Evolutionary conservation across 2,113 vertebrate genomes (phyloP).

Genomic region (Oncorhynchus kisutch): DNA sequence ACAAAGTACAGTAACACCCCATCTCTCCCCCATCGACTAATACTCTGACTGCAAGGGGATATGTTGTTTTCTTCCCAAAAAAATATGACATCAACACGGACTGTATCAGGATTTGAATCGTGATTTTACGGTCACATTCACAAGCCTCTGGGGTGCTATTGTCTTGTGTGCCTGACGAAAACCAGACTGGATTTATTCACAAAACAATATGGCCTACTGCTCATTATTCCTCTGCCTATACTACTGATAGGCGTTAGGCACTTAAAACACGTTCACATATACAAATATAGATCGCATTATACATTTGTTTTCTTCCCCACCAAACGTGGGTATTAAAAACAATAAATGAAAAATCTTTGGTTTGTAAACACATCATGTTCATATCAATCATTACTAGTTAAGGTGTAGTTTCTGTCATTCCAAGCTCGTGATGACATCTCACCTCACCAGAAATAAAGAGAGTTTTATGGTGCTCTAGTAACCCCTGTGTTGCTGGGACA

Average conservation of each 20-base stretch:
- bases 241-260: conserved; percentile 86
- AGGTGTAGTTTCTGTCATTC: conserved; percentile 39
- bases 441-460: conserved; percentile 35
- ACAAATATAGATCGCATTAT: conserved; percentile 84
- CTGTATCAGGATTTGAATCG: conserved; percentile 61
- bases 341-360: conserved; percentile 83
- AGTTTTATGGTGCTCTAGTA: conserved; percentile 21
- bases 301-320: conserved; percentile 53
- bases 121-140: conserved; percentile 85
- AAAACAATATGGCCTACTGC: conserved; percentile 71
- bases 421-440: conserved; percentile 32
- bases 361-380: conserved; percentile 80
- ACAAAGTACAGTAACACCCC: conserved; percentile 66
- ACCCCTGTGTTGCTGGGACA: conserved; percentile 21
- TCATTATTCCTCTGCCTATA: conserved; percentile 43
- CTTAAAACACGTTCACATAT: conserved; percentile 88
- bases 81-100: conserved; percentile 66
- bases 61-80: conserved; percentile 36
- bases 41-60: neutral
- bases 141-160: conserved; percentile 78
- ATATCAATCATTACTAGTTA: conserved; percentile 36
- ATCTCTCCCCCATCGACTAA: neutral
- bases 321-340: conserved; percentile 73
- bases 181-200: conserved; percentile 75
- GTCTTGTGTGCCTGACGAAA: conserved; percentile 80